Percentiles rank a stretch among this genome's conserved stretches.
phyloP scores from a whole-genome alignment of 2,888 invertebrate species.

The Conomelus anceps region DNA sequence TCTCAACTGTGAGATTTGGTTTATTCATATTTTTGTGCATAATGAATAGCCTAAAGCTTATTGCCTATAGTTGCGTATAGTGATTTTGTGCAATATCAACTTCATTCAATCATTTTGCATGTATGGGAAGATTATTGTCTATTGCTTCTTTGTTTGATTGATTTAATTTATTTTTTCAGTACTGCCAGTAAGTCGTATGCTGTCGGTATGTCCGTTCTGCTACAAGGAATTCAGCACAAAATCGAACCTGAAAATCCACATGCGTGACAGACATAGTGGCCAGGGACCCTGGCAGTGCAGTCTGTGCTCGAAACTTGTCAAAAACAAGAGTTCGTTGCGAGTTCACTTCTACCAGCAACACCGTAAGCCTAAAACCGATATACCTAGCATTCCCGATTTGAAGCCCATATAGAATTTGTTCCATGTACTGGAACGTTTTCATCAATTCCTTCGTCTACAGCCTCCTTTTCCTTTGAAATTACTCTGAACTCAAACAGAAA shows the following conservation, averaged over 20 bases:
- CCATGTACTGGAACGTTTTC: neutral
- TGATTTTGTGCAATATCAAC: too few relatives aligned
- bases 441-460: neutral
- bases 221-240: constrained; percentile 6
- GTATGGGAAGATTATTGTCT: too few relatives aligned
- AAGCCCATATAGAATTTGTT: neutral
- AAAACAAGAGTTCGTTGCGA: neutral
- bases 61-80: too few relatives aligned
- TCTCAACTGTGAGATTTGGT: too few relatives aligned
- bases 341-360: constrained; percentile 6
- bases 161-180: neutral
- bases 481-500: neutral
- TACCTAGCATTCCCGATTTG: neutral
- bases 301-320: neutral
- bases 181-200: neutral
- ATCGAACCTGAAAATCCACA: constrained; percentile 3
- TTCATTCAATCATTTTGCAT: too few relatives aligned
- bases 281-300: neutral
- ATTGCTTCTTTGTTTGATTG: too few relatives aligned
- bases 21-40: too few relatives aligned
- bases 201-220: constrained; percentile 2
- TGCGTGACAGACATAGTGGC: constrained; percentile 3
- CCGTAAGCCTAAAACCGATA: neutral
- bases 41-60: too few relatives aligned
- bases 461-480: neutral